These are phyloP conservation scores for Eupeodes corollae DNA, from an alignment of 1,140 invertebrate genomes.

Conservation along the genomic window DNA sequence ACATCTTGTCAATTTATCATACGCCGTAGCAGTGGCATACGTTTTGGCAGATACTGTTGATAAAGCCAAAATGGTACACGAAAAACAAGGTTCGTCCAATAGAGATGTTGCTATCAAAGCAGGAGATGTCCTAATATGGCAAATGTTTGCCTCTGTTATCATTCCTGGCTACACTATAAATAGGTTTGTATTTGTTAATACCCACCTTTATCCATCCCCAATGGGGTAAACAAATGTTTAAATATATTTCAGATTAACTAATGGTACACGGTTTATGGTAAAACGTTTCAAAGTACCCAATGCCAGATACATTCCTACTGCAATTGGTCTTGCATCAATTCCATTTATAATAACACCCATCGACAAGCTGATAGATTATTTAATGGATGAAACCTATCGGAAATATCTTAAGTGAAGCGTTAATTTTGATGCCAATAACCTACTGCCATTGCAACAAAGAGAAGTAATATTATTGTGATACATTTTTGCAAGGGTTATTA, in stretches of 20 bases:
- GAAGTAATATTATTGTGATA: no score
- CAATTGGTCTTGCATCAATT: conserved; percentile 70
- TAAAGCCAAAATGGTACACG: conserved; percentile 59
- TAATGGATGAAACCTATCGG: conserved; percentile 64
- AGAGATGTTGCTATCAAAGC: conserved; percentile 50
- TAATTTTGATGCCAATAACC: no score
- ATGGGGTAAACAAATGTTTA: conserved; percentile 13
- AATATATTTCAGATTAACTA: conserved; percentile 9
- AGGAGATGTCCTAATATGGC: conserved; percentile 82
- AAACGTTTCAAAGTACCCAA: conserved; percentile 4
- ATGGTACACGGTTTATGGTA: conserved; percentile 1
- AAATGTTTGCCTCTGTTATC: conserved; percentile 81
- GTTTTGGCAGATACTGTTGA: conserved; percentile 77
- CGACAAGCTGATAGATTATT: conserved; percentile 62
- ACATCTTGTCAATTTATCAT: conserved; percentile 62
- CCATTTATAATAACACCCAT: conserved; percentile 90
- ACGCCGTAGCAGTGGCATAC: conserved; percentile 71
- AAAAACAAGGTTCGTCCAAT: conserved; percentile 36
- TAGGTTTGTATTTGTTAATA: conserved; percentile 30
- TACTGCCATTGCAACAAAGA: no score
- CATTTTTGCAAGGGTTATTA: no score
- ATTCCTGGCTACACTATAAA: conserved; percentile 91
- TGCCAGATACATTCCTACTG: conserved; percentile 52
- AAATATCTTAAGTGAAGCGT: conserved; percentile 9
- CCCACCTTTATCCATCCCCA: not conserved